Conservation (phyloP, 2,113 vertebrate species). For the Malurus elegans region DNA sequence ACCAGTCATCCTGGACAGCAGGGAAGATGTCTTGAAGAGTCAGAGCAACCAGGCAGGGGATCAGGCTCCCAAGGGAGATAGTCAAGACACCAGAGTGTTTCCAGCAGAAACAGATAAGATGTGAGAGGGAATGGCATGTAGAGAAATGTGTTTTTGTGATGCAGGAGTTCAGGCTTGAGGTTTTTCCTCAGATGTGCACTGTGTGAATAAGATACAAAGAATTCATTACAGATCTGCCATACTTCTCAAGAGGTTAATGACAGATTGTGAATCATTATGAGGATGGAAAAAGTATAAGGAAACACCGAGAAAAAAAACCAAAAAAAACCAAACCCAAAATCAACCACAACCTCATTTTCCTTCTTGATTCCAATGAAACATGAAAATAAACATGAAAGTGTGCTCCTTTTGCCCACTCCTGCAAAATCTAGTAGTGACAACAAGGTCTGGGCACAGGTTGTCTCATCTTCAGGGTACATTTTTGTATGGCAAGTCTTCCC, state of each 20-base stretch:
- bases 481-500: not conserved
- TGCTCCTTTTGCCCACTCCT: not conserved
- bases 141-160: not conserved
- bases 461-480: not conserved
- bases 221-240: not conserved
- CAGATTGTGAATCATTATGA: not conserved
- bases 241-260: not conserved
- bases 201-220: not conserved
- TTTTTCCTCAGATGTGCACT: not conserved
- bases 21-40: not conserved
- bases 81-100: not conserved
- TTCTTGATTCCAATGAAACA: not conserved
- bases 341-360: not conserved
- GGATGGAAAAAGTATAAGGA: not conserved
- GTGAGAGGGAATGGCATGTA: not conserved
- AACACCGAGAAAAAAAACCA: not conserved
- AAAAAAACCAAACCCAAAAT: not conserved
- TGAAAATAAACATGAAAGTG: not conserved
- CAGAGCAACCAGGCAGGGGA: not conserved
- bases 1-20: not conserved
- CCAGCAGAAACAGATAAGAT: not conserved
- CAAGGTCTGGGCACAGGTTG: not conserved
- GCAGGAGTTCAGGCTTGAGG: not conserved
- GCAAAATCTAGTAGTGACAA: not conserved
- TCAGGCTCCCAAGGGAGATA: not conserved